phyloP scores from a whole-genome alignment of 2,888 invertebrate species.

The Plagiodera versicolora region DNA sequence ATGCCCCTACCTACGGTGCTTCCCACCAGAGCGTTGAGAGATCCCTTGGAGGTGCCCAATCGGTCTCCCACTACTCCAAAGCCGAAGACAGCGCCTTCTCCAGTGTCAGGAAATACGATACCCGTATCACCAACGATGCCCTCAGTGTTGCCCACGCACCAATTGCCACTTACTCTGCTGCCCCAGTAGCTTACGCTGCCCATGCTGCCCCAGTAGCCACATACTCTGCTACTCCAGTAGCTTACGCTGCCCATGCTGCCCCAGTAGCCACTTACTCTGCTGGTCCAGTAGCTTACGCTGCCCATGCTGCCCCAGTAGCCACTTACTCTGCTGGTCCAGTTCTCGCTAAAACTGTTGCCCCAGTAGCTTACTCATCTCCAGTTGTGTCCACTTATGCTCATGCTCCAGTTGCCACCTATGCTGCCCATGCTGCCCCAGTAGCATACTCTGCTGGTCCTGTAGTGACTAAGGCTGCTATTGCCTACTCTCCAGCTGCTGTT shows the following conservation, averaged over 20 bases:
- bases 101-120: slow-evolving; percentile 62
- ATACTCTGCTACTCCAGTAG: slow-evolving; percentile 7
- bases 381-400: slow-evolving; percentile 42
- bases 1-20: slow-evolving; percentile 52
- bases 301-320: slow-evolving; percentile 35
- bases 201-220: slow-evolving; percentile 26
- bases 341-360: slow-evolving; percentile 4
- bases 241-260: slow-evolving; percentile 50
- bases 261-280: slow-evolving; percentile 57
- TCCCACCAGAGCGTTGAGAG: slow-evolving; percentile 62
- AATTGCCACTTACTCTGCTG: slow-evolving; percentile 28
- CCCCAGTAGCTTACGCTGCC: slow-evolving; percentile 12
- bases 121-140: slow-evolving; percentile 62
- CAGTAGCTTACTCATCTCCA: slow-evolving; percentile 1
- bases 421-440: slow-evolving; percentile 45
- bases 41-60: slow-evolving; percentile 60
- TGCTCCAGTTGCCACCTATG: slow-evolving; percentile 35
- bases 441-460: slow-evolving; percentile 27
- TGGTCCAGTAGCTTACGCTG: slow-evolving; percentile 26
- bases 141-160: slow-evolving; percentile 44
- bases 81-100: slow-evolving; percentile 64
- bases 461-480: slow-evolving; percentile 21
- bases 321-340: neutral
- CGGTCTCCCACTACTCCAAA: slow-evolving; percentile 59
- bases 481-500: slow-evolving; percentile 49